Base-by-base conservation (phyloP, 2,797 vertebrate species). In the Psittacula echo region DNA sequence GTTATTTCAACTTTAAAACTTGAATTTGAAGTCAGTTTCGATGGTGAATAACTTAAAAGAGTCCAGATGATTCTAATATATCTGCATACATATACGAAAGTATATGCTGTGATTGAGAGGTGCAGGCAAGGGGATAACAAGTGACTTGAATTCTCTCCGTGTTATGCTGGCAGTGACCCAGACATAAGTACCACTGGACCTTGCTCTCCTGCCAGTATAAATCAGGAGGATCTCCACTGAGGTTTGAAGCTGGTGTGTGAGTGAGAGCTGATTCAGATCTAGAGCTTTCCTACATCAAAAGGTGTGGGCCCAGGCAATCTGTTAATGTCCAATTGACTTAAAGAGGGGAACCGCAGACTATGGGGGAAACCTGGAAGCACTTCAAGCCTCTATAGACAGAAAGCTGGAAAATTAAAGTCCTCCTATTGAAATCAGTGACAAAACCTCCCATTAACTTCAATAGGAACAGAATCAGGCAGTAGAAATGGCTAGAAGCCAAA, bases 1-100 rank as follows among this genome's bases (percentile, higher is more conserved):
- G 93, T 95, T 97, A 90, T 95, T 97, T 95, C 92, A 96, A 94
- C 73, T 94, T 95, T 93, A 97, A 92, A 90, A 94, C 90, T 91
- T 83, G 74, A 94, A 92, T 93, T 85, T 90, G 42, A 93, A 91
- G 68, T 89, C 75, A 41, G 41, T 86, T 94, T 94, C 9, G 2
- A 84, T 51, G 85, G 91, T 56, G 89, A 92, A 93, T 84, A 91
- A 75, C 78, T 94, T 95, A 92, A 83, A 91, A 95, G 62, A 42
- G 50, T 81, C 92, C 94, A 95, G 94, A 95, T 92, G 94, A 94
- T 88, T 96, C 80, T 61, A 93, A 87, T 91, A 85, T 84, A 91
- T 85, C 75, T 39, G 5, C 78, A 72, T 85, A 80, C 22, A 85
- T 73, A 65, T 73, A 73, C 1, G 26, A 71, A 77, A 13, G 7